Evolutionary conservation across 2,888 invertebrate genomes (phyloP), one percentile per base, ranked within the genome.

Genomic region (Macropis europaea): DNA sequence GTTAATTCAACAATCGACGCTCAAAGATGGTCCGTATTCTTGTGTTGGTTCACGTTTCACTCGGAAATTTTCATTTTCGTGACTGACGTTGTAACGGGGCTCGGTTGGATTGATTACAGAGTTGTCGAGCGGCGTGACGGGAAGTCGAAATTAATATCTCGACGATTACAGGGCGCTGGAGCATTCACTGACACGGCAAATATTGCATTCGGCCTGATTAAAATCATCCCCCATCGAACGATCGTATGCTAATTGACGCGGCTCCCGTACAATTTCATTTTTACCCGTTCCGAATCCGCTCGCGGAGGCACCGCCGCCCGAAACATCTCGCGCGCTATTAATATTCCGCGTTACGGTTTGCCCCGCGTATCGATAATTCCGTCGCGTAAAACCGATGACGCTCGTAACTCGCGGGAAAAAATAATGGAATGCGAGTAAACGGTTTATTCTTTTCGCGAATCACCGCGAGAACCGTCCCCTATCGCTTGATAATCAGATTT

Each of bases 141-240:
- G 40, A 59, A 50, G 63, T 59, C 13, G 30, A 42, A 48, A 60
- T 70, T 64, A 73, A 73, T 64, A 64, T 50, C 38, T 4, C 17
- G 34, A 15, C 9, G 48, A 61, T 59, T 43, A 54, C 3, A 47
- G 6, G n/a, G 22, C 26, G 15, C 11, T 9, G 36, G n/a, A 22
- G 32, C 34, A 22, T 17, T 32, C 52, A 36, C 56, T n/a, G 63
- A 62, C 43, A 26, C 43, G 73, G 38, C 60, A 64, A 64, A 60
- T 64, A 64, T 64, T 64, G 57, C 73, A 68, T 75, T 75, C 50
- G 36, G 42, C 15, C 47, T 54, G 68, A 75, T 75, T 73, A 75
- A 68, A 73, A 61, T 54, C 73, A 45, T n/a, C n/a, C n/a, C 13
- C 68, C 36, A 38, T 38, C n/a, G 54, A 17, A 62, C 52, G 61